A percentile compares a stretch with the other conserved stretches of the same genome.
These are phyloP conservation scores for Acanthosepion pharaonis DNA, from an alignment of 2,888 invertebrate genomes.

Conservation along the genomic window DNA sequence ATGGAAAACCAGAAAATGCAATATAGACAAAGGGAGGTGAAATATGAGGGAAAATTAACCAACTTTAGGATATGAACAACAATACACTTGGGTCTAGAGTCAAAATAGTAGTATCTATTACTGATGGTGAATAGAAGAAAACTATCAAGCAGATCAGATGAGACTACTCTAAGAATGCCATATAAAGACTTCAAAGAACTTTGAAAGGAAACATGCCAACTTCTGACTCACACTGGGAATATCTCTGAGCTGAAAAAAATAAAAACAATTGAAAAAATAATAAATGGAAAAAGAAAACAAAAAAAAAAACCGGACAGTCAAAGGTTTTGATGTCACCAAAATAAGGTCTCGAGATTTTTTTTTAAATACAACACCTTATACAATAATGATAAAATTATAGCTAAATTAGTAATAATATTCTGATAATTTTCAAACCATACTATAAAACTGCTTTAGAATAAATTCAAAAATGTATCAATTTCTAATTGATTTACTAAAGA, in stretches of 20 bases:
- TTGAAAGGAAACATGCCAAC: constrained; percentile 4
- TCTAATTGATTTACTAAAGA: no score
- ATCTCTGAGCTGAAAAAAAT: background rate
- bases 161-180: constrained; percentile 16
- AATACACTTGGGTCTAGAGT: background rate
- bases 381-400: no score
- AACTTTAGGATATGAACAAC: no score
- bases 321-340: background rate
- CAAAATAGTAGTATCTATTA: background rate
- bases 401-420: no score
- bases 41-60: background rate
- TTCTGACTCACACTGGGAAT: background rate
- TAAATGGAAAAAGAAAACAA: background rate
- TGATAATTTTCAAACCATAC: no score
- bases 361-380: no score
- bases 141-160: background rate
- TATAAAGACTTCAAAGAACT: background rate
- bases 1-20: background rate
- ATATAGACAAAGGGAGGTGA: background rate
- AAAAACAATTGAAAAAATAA: background rate
- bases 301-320: background rate
- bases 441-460: no score
- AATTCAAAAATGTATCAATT: no score
- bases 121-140: constrained; percentile 10
- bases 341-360: background rate